Evolutionary conservation across 2,888 invertebrate genomes (phyloP).

Genomic region (Sarcophaga variegata): DNA sequence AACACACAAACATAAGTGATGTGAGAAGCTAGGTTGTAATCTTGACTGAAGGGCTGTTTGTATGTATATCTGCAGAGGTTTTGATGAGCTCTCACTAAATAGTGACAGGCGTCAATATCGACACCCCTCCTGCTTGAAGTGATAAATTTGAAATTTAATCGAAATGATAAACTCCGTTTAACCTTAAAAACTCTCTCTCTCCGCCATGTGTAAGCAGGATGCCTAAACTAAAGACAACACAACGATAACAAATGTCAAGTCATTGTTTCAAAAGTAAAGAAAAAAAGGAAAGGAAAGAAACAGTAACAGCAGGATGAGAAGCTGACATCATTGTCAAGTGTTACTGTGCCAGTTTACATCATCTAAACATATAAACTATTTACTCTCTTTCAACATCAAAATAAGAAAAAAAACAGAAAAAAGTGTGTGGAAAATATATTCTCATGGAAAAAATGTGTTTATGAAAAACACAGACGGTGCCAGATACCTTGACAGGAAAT

Average conservation of each 20-base stretch:
- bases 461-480: not conserved
- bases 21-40: too few species aligned
- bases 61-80: too few species aligned
- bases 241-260: constrained; percentile 28
- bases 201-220: not conserved
- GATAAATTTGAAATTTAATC: constrained; percentile 14
- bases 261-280: constrained; percentile 12
- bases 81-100: too few species aligned
- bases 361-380: constrained; percentile 20
- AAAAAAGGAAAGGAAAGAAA: not conserved
- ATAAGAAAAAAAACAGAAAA: not conserved
- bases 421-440: not conserved
- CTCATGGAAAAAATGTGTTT: not conserved
- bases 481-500: not conserved
- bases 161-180: not conserved
- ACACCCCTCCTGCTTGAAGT: not conserved
- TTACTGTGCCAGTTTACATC: not conserved
- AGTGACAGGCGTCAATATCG: not conserved
- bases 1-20: too few species aligned
- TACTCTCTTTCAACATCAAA: not conserved
- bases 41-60: too few species aligned
- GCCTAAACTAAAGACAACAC: not conserved
- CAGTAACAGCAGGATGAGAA: constrained; percentile 6
- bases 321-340: constrained; percentile 4
- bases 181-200: constrained; percentile 5